Percentiles rank a stretch among this genome's conserved stretches.
Conservation (phyloP, 2,797 vertebrate genomes). For the Tolypeutes matacus region DNA sequence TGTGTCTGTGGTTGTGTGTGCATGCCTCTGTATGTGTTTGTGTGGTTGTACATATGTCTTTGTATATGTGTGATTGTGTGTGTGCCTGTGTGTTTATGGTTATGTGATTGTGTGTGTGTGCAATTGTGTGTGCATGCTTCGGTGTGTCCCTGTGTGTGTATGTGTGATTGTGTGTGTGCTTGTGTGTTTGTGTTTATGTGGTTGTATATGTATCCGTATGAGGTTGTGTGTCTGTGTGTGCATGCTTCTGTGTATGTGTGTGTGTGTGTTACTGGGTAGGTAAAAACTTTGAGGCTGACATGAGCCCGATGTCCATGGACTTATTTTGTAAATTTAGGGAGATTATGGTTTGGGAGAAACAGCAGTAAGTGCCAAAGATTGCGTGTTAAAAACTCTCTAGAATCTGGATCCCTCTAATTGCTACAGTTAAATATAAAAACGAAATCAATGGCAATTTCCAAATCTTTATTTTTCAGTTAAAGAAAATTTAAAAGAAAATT, state of each 20-base stretch:
- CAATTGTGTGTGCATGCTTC: too few relatives aligned
- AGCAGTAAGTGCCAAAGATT: neutral
- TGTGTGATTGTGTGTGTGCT: too few relatives aligned
- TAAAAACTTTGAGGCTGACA: neutral
- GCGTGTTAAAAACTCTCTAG: neutral
- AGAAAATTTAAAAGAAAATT: neutral
- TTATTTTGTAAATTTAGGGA: neutral
- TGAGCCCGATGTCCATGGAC: neutral
- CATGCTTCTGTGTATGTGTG: too few relatives aligned
- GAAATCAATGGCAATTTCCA: neutral
- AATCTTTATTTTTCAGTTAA: conserved; percentile 1
- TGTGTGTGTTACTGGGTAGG: neutral
- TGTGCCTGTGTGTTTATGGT: neutral
- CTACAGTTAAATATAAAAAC: neutral
- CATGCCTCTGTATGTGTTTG: too few relatives aligned
- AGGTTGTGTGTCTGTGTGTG: too few relatives aligned
- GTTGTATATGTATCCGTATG: too few relatives aligned
- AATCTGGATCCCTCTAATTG: neutral
- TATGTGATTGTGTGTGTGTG: too few relatives aligned
- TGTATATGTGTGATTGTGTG: too few relatives aligned
- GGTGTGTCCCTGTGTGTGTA: too few relatives aligned
- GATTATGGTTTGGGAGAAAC: neutral
- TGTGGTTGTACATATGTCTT: too few relatives aligned
- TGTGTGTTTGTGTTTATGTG: too few relatives aligned
- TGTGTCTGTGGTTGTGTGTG: neutral